Evolutionary conservation across 1,140 invertebrate genomes (phyloP).

Genomic region (Pinna nobilis): DNA sequence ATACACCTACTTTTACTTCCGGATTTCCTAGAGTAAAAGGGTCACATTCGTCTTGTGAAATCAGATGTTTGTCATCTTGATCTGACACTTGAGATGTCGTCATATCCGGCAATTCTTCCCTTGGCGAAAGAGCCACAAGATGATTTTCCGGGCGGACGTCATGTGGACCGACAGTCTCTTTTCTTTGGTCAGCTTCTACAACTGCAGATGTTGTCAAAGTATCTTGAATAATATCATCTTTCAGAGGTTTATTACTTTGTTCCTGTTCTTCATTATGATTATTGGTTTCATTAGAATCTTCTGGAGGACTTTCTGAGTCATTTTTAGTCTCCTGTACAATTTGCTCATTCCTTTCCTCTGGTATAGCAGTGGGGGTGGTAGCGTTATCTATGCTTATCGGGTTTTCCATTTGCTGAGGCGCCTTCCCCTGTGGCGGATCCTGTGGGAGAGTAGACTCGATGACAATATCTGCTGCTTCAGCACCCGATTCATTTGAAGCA

Average conservation of each 20-base stretch:
- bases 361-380: background rate
- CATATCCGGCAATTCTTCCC: too few species aligned
- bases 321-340: background rate
- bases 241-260: background rate
- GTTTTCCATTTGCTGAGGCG: background rate
- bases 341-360: background rate
- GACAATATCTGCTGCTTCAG: conserved; percentile 1
- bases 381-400: background rate
- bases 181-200: background rate
- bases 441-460: background rate
- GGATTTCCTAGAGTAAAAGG: too few species aligned
- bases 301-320: background rate
- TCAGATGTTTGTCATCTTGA: too few species aligned
- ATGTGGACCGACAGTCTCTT: too few species aligned
- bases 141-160: too few species aligned
- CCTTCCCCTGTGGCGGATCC: background rate
- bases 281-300: background rate
- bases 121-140: too few species aligned
- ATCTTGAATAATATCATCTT: background rate
- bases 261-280: background rate
- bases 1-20: too few species aligned
- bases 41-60: too few species aligned
- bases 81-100: too few species aligned
- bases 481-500: background rate
- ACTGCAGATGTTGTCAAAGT: background rate